Percentiles rank a stretch among this genome's conserved stretches.
phyloP scores from a whole-genome alignment of 2,888 invertebrate genomes.

The Eucriotettix oculatus region DNA sequence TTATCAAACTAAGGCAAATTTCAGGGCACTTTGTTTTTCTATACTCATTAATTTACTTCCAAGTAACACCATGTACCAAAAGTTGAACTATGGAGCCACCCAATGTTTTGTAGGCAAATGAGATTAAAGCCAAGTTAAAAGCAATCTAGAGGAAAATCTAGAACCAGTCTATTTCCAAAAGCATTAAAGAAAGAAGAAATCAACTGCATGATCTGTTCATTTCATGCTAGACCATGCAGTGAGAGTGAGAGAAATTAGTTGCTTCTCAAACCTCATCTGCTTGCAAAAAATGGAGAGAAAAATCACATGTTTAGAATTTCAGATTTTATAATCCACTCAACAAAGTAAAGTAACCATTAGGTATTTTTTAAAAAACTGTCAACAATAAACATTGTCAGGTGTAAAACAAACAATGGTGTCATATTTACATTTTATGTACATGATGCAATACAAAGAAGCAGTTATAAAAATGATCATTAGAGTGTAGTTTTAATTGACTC shows the following conservation, averaged over 20 bases:
- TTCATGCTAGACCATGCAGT: constrained; percentile 19
- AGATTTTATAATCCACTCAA: constrained; percentile 14
- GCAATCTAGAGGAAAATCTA: constrained; percentile 11
- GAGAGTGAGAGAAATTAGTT: not conserved
- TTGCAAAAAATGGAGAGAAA: constrained; percentile 13
- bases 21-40: no score
- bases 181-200: constrained; percentile 2
- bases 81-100: not conserved
- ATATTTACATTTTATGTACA: constrained; percentile 18
- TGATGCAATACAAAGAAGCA: constrained; percentile 18
- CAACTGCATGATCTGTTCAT: not conserved
- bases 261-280: constrained; percentile 7
- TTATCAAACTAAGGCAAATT: no score
- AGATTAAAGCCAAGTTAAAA: constrained; percentile 8
- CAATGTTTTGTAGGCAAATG: constrained; percentile 4
- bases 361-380: constrained; percentile 17
- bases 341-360: constrained; percentile 17
- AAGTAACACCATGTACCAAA: not conserved
- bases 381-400: constrained; percentile 19
- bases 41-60: not conserved
- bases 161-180: constrained; percentile 8
- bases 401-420: constrained; percentile 19
- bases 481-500: constrained; percentile 16
- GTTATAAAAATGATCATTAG: constrained; percentile 17
- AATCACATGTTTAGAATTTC: constrained; percentile 7